Base-by-base conservation (phyloP, 2,113 vertebrate species). In the Pteruthius melanotis region DNA sequence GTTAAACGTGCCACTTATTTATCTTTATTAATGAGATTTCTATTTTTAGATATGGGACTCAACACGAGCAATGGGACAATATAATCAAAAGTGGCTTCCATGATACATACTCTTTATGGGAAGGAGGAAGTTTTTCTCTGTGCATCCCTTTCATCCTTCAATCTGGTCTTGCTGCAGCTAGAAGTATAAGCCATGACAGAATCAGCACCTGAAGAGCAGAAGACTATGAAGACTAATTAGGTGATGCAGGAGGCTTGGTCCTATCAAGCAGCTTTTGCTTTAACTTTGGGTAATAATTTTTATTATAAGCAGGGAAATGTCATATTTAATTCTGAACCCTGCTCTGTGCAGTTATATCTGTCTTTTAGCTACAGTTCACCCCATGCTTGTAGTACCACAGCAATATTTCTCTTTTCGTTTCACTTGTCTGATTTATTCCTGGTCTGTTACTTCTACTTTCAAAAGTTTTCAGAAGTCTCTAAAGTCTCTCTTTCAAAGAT, bases 1-100 rank as follows among this genome's bases (percentile, higher is more conserved):
- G 72, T 76, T 87, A 93, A 92, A 89, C 23, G 7, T 71, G 69
- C n/a, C 65, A 81, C 35, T 93, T 96, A 86, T 86, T 94, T 95
- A 42, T 64, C 77, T 76, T 92, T 87, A 90, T 69, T 96, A 95
- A 96, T 92, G 22, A 35, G 72, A 76, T 82, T 96, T 82, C 94
- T 95, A 96, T 82, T 97, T 96, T 94, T 94, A 90, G 69, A 10
- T 61, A 74, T 18, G n/a, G 49, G n/a, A 84, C 88, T 83, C 83
- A 84, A 93, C 61, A 49, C 37, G 76, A 92, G n/a, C 65, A 90
- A 44, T 47, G 30, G 69, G 52, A 84, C 37, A 91, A 74, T 35
- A 69, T 20, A 92, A 86, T 81, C 63, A 77, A 49, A 93, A 77
- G 54, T 6, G 1, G 42, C 40, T 94, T 77, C 56, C 39, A 17